Percentiles rank a stretch among this genome's conserved stretches.
phyloP scores from a whole-genome alignment of 1,140 invertebrate species.

The Diorhabda carinulata region DNA sequence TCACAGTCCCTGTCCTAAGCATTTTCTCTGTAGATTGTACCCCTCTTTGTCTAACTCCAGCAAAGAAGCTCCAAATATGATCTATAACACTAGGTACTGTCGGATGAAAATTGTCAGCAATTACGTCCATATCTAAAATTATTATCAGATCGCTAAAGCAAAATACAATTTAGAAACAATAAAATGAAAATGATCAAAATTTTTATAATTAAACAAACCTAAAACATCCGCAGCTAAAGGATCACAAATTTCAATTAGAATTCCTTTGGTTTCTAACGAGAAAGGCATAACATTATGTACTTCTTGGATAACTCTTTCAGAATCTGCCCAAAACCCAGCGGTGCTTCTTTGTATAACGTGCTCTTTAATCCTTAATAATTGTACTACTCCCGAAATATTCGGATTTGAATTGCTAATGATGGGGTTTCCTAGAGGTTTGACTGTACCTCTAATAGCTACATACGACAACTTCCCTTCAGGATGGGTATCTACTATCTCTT shows the following conservation, averaged over 20 bases:
- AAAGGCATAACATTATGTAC: slow-evolving; percentile 72
- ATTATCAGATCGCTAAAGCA: too few species aligned
- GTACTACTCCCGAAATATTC: slow-evolving; percentile 67
- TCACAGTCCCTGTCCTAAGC: slow-evolving; percentile 66
- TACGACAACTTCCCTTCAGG: slow-evolving; percentile 63
- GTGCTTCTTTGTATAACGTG: slow-evolving; percentile 70
- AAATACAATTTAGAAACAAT: too few species aligned
- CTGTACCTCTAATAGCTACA: slow-evolving; percentile 65
- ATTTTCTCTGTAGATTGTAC: slow-evolving; percentile 77
- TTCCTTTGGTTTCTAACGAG: slow-evolving; percentile 58
- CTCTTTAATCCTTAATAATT: slow-evolving; percentile 67
- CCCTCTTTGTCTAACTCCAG: slow-evolving; percentile 68
- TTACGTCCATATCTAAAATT: slow-evolving; percentile 64
- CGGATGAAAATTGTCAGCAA: slow-evolving; percentile 72
- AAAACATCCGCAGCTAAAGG: slow-evolving; percentile 68
- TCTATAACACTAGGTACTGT: slow-evolving; percentile 65
- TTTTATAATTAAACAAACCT: slow-evolving; percentile 44
- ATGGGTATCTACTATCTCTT: slow-evolving; percentile 55
- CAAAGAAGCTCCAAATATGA: slow-evolving; percentile 76
- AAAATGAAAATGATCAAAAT: too few species aligned
- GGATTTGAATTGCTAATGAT: slow-evolving; percentile 66
- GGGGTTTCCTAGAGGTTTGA: slow-evolving; percentile 68
- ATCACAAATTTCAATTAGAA: slow-evolving; percentile 67
- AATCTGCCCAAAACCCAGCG: slow-evolving; percentile 75
- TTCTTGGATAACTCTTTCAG: slow-evolving; percentile 68